Percentiles rank a stretch among this genome's conserved stretches.
These are phyloP conservation scores for Mystacides longicornis DNA, from an alignment of 2,888 invertebrate genomes.

Conservation along the genomic window DNA sequence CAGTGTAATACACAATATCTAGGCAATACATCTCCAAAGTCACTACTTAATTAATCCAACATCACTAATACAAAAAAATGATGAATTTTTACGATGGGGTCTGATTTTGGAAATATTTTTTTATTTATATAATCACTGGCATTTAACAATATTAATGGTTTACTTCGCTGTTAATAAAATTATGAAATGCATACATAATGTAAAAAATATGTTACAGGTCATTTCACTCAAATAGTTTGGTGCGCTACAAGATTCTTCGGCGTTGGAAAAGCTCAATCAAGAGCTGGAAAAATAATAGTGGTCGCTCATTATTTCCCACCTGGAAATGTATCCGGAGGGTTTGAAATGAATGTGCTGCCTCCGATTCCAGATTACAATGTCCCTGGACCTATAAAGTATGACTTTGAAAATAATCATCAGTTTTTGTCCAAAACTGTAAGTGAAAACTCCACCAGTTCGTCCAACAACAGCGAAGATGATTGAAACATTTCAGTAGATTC, in stretches of 20 bases:
- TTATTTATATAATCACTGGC: too few species aligned
- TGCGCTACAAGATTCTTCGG: conserved; percentile 67
- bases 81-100: too few species aligned
- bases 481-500: not conserved
- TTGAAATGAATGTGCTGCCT: conserved; percentile 69
- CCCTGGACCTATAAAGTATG: conserved; percentile 31
- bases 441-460: conserved; percentile 15
- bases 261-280: conserved; percentile 70
- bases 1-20: too few species aligned
- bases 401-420: conserved; percentile 11
- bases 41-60: too few species aligned
- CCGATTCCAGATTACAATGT: conserved; percentile 57
- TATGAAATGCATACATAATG: too few species aligned
- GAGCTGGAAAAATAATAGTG: conserved; percentile 72
- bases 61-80: too few species aligned
- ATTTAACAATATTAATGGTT: too few species aligned
- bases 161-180: too few species aligned
- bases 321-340: conserved; percentile 68
- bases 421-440: conserved; percentile 14
- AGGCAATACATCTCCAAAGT: too few species aligned
- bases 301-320: conserved; percentile 80
- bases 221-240: conserved; percentile 86
- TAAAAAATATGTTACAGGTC: conserved; percentile 53
- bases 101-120: too few species aligned
- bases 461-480: conserved; percentile 1